Base-by-base conservation (phyloP, 2,797 vertebrate genomes). In the Botia almorhae region DNA sequence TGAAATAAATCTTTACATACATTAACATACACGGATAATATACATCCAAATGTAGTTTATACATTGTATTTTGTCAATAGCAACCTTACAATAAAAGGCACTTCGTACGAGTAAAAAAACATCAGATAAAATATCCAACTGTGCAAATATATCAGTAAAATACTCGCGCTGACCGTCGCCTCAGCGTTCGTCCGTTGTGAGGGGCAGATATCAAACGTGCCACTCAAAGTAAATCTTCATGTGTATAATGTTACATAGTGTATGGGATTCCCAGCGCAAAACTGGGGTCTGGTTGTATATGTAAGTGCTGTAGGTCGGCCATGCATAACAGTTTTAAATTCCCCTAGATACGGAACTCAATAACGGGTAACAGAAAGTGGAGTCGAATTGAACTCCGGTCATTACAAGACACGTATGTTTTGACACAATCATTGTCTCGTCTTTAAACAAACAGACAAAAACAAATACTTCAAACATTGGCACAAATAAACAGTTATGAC, bases 81-180 rank as follows among this genome's bases (percentile, higher is more conserved):
- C 81, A 87, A 76, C 65, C 82, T 81, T 79, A 70, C 86, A 87
- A 90, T 87, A 86, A 78, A 91, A 93, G 92, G 93, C 91, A 93
- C 93, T 91, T 90, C 19, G 82, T 63, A 90, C 84, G 88, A 79
- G 43, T 86, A 78, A 82, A 87, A 88, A 91, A 87, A 87, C 82
- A 86, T 83, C 86, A 84, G 74, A 86, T 80, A 72, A 88, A 85
- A 74, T 73, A 83, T 77, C 33, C 77, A 80, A 80, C 82, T 91
- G 90, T 92, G 89, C 89, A 91, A 91, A 91, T 43, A 81, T 76
- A 58, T 85, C 88, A 85, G 73, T 86, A 84, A 78, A 86, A 70
- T 55, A 86, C 60, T 29, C 29, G 67, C 82, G 88, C 88, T 80
- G 90, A 89, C 90, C 91, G 71, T 91, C 83, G 91, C 93, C 91